These are phyloP conservation scores for Drepanosiphum platanoidis DNA, from an alignment of 2,888 invertebrate species.

Conservation along the genomic window DNA sequence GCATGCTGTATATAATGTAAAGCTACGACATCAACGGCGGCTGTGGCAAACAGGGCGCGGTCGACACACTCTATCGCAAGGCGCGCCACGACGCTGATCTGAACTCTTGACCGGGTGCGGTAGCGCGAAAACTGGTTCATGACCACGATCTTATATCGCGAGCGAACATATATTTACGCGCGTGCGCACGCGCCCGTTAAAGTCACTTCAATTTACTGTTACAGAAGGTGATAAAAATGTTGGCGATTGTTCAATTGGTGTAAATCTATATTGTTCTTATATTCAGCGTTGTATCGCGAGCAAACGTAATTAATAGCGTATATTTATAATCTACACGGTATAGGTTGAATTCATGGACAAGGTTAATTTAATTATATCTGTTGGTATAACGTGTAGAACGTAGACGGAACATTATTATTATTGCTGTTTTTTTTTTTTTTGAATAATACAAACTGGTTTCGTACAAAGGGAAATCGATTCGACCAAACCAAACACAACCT, in stretches of 20 bases:
- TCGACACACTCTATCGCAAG: constrained; percentile 49
- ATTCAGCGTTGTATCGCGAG: background rate
- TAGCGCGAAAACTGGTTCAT: constrained; percentile 60
- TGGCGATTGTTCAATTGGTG: constrained; percentile 27
- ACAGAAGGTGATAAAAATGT: constrained; percentile 33
- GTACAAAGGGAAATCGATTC: background rate
- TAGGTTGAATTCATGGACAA: background rate
- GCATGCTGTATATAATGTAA: no score
- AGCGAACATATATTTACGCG: background rate
- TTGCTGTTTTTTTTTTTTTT: background rate
- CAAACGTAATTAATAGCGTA: background rate
- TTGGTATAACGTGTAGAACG: no score
- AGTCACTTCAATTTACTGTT: constrained; percentile 24
- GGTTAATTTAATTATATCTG: background rate
- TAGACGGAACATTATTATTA: no score
- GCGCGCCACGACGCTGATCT: constrained; percentile 56
- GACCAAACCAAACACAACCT: no score
- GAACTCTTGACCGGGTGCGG: constrained; percentile 60
- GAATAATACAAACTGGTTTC: background rate
- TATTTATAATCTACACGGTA: no score
- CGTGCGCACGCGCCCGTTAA: background rate
- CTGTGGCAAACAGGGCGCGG: constrained; percentile 50
- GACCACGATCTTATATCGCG: constrained; percentile 42
- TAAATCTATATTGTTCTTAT: background rate
- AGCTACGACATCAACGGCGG: background rate